These are phyloP conservation scores for Morbakka virulenta DNA, from an alignment of 30 jellyfish, hydroid and myxozoan species.

Conservation along the genomic window DNA sequence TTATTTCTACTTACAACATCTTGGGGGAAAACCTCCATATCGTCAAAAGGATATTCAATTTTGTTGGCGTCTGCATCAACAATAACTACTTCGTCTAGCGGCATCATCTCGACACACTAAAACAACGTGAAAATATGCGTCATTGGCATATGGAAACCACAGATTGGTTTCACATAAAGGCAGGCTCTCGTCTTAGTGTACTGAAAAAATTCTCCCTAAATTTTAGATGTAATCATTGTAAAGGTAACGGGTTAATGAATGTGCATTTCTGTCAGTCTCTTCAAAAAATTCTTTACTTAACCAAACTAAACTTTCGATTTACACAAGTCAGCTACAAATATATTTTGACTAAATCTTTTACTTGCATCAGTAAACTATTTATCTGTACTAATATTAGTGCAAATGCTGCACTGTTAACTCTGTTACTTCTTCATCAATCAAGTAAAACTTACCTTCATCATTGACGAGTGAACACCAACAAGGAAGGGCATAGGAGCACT, in stretches of 20 bases:
- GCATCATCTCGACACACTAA: constrained; percentile 86
- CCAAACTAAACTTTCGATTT: too few species aligned
- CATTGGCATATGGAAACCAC: neutral
- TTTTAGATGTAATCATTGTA: too few species aligned
- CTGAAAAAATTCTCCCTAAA: neutral
- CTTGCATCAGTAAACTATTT: too few species aligned
- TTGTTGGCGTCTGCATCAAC: constrained; percentile 80
- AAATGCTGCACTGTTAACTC: too few species aligned
- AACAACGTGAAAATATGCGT: too few species aligned
- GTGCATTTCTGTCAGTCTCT: too few species aligned
- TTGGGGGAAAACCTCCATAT: constrained; percentile 64
- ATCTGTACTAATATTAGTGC: too few species aligned
- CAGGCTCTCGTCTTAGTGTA: neutral
- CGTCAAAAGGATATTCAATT: constrained; percentile 49
- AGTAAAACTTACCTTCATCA: constrained; percentile 80
- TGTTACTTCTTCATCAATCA: too few species aligned
- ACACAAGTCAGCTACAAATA: too few species aligned
- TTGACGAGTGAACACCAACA: constrained; percentile 87
- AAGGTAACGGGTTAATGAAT: too few species aligned
- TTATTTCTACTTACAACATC: constrained; percentile 36
- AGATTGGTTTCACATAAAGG: neutral
- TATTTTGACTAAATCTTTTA: too few species aligned
- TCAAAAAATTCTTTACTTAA: too few species aligned
- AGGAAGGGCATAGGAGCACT: constrained; percentile 98
- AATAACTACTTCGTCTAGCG: constrained; percentile 88